Base-by-base conservation (phyloP, 2,113 vertebrate species). In the Crotalus viridis region DNA sequence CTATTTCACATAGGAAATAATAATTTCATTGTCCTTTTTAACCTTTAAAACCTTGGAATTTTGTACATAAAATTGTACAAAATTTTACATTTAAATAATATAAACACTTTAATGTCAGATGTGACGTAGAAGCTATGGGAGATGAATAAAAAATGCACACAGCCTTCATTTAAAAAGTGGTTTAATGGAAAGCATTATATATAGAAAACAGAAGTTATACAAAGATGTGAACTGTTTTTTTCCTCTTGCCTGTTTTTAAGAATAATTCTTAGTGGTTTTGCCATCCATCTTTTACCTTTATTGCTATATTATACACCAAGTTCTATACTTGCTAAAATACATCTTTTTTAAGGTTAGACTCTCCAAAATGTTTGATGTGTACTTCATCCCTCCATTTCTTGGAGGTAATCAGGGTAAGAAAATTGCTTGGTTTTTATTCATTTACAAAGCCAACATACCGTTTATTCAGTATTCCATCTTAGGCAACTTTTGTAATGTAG, bases 11-110 rank as follows among this genome's bases (percentile, higher is more conserved):
- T 48, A 51, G 92, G 89, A 94, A 94, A 87, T 89, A 94, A 93
- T 92, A 28, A 26, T n/a, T 87, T 89, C 59, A 12, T 93, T 94
- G 21, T 92, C 51, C 93, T 12, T 87, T 94, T 93, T 94, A 94
- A 89, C 55, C 81, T 93, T 81, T 89, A 43, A 90, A 94, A 94
- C 52, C 51, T 3, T 4, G 87, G 88, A 85, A 61, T 54, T 91
- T 91, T n/a, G 17, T 13, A 0, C 48, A 22, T 33, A 39, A 0
- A 0, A 3, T 92, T 21, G 24, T 91, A 54, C 2, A 69, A 0
- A 0, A 3, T 92, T 17, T 15, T 92, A 57, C 3, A 85, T 93
- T 89, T 95, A 26, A 81, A 81, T 81, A 43, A 81, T 81, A 48
- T 90, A 59, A 90, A 21, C 33, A 46, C 69, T 91, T 95, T 91